Conservation (phyloP, 2,888 invertebrate species). For the Ochropleura plecta region DNA sequence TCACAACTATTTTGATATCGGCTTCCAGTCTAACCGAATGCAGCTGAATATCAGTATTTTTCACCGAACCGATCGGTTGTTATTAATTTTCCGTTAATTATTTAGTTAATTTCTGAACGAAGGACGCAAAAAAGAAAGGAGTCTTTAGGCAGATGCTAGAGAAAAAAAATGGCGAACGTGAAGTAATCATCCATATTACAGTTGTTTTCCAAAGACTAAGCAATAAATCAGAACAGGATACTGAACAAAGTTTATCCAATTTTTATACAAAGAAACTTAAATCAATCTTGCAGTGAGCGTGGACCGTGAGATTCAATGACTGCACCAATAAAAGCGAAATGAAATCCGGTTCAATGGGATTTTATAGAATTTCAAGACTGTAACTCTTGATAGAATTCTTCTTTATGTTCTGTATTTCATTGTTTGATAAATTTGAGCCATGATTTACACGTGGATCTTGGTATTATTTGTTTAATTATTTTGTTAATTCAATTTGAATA, state of each 20-base stretch:
- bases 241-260: slow-evolving; percentile 53
- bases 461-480: slow-evolving; percentile 2
- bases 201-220: slow-evolving; percentile 22
- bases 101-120: background rate
- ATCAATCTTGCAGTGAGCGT: slow-evolving; percentile 60
- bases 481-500: background rate
- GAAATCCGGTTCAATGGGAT: slow-evolving; percentile 63
- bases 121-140: background rate
- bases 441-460: slow-evolving; percentile 6
- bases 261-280: slow-evolving; percentile 63
- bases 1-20: background rate
- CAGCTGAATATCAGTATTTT: background rate
- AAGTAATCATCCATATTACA: slow-evolving; percentile 24
- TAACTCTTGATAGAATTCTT: slow-evolving; percentile 64
- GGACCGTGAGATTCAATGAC: slow-evolving; percentile 61
- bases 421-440: slow-evolving; percentile 45
- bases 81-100: no score
- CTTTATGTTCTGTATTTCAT: slow-evolving; percentile 54
- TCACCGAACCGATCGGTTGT: background rate
- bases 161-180: slow-evolving; percentile 1
- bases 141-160: background rate
- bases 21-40: background rate
- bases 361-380: slow-evolving; percentile 65
- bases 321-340: slow-evolving; percentile 67
- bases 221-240: slow-evolving; percentile 40